Percentiles rank a stretch among this genome's conserved stretches.
Conservation (phyloP, 2,888 invertebrate genomes). For the Trisateles emortualis region DNA sequence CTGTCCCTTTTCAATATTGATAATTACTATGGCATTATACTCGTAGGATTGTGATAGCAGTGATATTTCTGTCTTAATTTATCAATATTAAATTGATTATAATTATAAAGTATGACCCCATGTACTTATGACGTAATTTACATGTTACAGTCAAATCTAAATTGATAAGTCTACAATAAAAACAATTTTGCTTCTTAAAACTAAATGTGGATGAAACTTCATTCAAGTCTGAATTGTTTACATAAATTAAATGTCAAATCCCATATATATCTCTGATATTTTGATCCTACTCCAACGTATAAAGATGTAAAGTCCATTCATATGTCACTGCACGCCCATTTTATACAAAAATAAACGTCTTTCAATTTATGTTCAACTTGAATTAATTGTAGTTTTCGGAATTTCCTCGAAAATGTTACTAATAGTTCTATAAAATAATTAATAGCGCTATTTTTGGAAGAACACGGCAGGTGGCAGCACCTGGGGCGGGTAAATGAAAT, state of each 20-base stretch:
- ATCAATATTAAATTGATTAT: too few species aligned
- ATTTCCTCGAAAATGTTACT: not conserved
- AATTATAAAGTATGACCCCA: too few species aligned
- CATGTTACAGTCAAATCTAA: too few species aligned
- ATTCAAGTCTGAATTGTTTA: too few species aligned
- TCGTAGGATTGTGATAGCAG: too few species aligned
- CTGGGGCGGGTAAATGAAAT: conserved; percentile 10
- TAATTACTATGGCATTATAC: too few species aligned
- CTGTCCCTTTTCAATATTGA: too few species aligned
- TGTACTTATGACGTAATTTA: too few species aligned
- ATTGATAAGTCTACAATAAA: too few species aligned
- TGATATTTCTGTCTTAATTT: too few species aligned
- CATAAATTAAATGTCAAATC: not conserved
- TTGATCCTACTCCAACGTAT: not conserved
- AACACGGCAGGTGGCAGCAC: conserved; percentile 12
- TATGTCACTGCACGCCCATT: not conserved
- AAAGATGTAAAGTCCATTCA: conserved; percentile 2
- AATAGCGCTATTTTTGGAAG: conserved; percentile 1
- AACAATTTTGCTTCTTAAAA: too few species aligned
- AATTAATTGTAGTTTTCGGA: not conserved
- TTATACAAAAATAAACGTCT: conserved; percentile 4
- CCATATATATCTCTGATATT: not conserved
- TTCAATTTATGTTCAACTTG: not conserved
- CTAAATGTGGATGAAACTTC: too few species aligned
- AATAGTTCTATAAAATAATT: not conserved